Conservation (phyloP, 53 echinoderm and acorn worm species). For the Temnopleurus reevesii region DNA sequence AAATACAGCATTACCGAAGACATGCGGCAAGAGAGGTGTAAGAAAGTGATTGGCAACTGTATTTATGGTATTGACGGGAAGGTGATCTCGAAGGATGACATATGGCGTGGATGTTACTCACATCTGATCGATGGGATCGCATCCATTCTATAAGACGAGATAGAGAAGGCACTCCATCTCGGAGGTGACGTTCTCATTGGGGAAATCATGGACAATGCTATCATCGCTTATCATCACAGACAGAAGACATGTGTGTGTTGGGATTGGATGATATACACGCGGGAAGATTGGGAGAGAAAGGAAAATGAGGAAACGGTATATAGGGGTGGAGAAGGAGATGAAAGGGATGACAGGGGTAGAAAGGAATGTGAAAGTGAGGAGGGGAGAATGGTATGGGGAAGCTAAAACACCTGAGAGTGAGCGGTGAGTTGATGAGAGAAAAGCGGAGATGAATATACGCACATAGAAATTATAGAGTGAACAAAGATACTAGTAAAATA, state of each 20-base stretch:
- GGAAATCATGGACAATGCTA: not conserved
- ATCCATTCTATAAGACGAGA: not conserved
- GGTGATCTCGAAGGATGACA: not conserved
- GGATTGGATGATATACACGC: not conserved
- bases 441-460: no score
- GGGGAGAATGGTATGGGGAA: no score
- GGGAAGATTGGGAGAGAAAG: not conserved
- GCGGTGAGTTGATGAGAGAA: no score
- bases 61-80: conserved; percentile 2
- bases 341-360: not conserved
- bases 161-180: not conserved
- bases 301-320: not conserved
- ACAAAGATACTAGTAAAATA: no score
- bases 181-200: not conserved
- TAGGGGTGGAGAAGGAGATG: no score
- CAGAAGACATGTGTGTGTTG: not conserved
- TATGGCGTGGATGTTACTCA: not conserved
- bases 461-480: no score
- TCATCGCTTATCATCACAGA: conserved; percentile 3
- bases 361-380: not conserved
- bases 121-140: conserved; percentile 9
- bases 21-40: not conserved
- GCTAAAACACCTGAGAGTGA: no score
- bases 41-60: not conserved
- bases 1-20: no score